Conservation (phyloP, 2,797 vertebrate genomes). For the Anisognathus igniventris region DNA sequence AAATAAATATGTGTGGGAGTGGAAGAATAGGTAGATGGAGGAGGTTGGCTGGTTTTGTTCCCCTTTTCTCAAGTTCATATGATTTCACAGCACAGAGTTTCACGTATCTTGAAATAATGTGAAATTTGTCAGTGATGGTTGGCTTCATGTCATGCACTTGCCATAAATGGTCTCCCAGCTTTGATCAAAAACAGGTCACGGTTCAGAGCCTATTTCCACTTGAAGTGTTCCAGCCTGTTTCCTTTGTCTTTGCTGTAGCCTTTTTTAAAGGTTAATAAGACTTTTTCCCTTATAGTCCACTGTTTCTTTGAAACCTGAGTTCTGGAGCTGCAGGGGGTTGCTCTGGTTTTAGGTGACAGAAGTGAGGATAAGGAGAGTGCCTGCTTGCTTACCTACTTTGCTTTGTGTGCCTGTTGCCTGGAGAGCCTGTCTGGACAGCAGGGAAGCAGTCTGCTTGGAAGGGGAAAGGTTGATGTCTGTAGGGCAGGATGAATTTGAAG, state of each 20-base stretch:
- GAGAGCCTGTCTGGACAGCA: neutral
- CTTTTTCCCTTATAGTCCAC: neutral
- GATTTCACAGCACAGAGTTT: neutral
- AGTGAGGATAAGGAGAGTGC: neutral
- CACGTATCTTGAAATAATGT: neutral
- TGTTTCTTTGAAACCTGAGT: neutral
- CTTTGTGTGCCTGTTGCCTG: neutral
- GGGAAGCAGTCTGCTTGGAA: neutral
- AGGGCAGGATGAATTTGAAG: neutral
- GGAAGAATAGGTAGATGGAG: neutral
- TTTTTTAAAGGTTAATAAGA: neutral
- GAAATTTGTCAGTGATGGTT: neutral
- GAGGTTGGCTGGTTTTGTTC: neutral
- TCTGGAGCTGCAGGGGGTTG: neutral
- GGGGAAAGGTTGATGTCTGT: neutral
- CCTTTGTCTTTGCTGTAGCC: neutral
- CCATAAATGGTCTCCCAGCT: neutral
- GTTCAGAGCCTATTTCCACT: neutral
- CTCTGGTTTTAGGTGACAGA: neutral
- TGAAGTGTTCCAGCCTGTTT: neutral
- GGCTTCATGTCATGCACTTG: neutral
- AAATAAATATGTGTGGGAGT: neutral
- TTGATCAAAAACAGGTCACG: neutral
- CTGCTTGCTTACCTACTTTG: accelerated
- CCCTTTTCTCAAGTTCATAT: neutral